Conservation (phyloP, 2,113 vertebrate species). For the Phaethornis superciliosus region DNA sequence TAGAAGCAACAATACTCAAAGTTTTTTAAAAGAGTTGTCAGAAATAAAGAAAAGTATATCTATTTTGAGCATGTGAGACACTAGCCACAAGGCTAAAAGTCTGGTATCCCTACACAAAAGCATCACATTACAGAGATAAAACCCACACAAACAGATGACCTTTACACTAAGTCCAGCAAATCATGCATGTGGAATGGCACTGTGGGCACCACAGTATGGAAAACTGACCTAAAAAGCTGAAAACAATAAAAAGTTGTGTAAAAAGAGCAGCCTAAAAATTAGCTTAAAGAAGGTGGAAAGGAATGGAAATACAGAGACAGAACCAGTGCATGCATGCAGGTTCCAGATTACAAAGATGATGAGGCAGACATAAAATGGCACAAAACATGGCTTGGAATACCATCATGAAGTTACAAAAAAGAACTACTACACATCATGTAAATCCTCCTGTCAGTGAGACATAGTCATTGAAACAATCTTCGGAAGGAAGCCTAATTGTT, state of each 20-base stretch:
- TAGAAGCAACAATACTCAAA: not conserved
- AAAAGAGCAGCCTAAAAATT: not conserved
- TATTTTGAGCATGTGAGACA: not conserved
- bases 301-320: not conserved
- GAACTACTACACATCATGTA: not conserved
- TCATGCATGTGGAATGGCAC: not conserved
- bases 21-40: not conserved
- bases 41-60: not conserved
- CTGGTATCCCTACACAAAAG: not conserved
- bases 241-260: not conserved
- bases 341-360: not conserved
- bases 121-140: not conserved
- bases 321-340: not conserved
- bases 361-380: slow-evolving; percentile 15
- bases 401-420: not conserved
- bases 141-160: not conserved
- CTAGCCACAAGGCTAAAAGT: not conserved
- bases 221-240: not conserved
- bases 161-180: not conserved
- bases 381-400: slow-evolving; percentile 12
- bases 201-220: not conserved
- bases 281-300: not conserved
- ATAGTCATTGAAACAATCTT: not conserved
- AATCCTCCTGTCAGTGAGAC: slow-evolving; percentile 17
- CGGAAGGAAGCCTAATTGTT: not conserved